A percentile compares a stretch with the other conserved stretches of the same genome.
Evolutionary conservation across 2,888 invertebrate species (phyloP).

Genomic region (Campaea margaritaria): DNA sequence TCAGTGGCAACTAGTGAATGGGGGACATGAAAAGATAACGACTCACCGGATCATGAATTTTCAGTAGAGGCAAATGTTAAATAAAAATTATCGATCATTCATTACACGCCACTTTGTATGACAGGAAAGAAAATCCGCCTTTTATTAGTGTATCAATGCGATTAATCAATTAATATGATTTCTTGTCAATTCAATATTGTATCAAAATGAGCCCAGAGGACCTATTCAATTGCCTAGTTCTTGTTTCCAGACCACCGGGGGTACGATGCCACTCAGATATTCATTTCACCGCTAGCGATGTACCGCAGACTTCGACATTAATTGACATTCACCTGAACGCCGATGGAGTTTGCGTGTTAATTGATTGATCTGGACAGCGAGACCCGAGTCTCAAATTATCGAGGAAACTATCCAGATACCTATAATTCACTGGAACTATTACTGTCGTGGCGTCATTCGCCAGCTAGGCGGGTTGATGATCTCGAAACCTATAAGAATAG

Average conservation of each 20-base stretch:
- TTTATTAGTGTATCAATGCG: too few species aligned
- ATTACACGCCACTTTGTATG: too few species aligned
- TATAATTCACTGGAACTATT: conserved; percentile 19
- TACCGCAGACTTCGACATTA: conserved; percentile 65
- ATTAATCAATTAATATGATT: too few species aligned
- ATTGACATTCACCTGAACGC: conserved; percentile 76
- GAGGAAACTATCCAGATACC: conserved; percentile 40
- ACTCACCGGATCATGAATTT: too few species aligned
- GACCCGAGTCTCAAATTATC: conserved; percentile 50
- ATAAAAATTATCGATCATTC: too few species aligned
- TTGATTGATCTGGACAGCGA: conserved; percentile 73
- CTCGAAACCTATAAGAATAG: conserved; percentile 1
- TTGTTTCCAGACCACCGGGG: conserved; percentile 47
- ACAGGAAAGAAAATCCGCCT: too few species aligned
- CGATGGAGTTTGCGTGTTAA: conserved; percentile 73
- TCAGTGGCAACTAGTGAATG: too few species aligned
- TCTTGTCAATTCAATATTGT: too few species aligned
- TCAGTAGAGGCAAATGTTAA: too few species aligned
- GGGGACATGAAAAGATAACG: too few species aligned
- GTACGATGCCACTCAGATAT: conserved; percentile 47
- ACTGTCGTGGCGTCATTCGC: conserved; percentile 6
- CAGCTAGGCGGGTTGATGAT: conserved; percentile 3
- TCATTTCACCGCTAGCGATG: conserved; percentile 49
- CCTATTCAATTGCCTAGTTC: conserved; percentile 30
- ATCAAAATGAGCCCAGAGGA: too few species aligned